Evolutionary conservation across 2,113 vertebrate genomes (phyloP), one percentile per base, ranked within the genome.

Genomic region (Lepus europaeus): DNA sequence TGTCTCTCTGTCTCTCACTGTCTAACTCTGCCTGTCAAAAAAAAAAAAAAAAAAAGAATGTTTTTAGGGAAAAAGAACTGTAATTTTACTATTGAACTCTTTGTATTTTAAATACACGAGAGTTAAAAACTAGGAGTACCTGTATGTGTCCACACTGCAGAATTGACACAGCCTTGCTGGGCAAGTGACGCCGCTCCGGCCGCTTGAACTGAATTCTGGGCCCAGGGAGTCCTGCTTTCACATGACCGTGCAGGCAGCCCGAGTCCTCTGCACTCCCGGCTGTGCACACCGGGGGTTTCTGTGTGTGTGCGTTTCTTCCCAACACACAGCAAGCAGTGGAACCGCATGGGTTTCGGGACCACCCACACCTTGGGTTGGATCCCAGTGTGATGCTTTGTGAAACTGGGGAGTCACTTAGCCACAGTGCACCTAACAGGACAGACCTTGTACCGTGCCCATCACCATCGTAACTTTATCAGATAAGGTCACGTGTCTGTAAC

Each of bases 31-130:
- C 39, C 39, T 39, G 5, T 39, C 39, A 39, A 39, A 39, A 39
- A 39, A 39, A 39, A 39, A 39, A 39, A 39, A 39, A 39, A 39
- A 39, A 39, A 77, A 90, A 91, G 76, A 77, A 76, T 85, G 85
- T 77, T 90, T 80, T 92, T 49, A 36, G 73, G 20, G 36, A 45
- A 33, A 87, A 16, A 83, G 81, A 95, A 95, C 87, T 36, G 61
- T 61, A 56, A 49, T 76, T 39, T 79, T 94, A 36, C 89, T 87
- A 89, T 93, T 97, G 83, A 94, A 77, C 91, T 89, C 29, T 73
- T 39, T 11, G 89, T 79, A 81, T 82, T 92, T 74, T 88, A 86
- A 96, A 78, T 86, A 89, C 70, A 63, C 77, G 91, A 89, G 74
- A 12, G 86, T 45, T 45, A 45, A 45, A 45, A 45, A 45, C 45